Percentiles rank a stretch among this genome's conserved stretches.
Evolutionary conservation across 2,797 vertebrate species (phyloP).

Genomic region (Synanceia verrucosa): DNA sequence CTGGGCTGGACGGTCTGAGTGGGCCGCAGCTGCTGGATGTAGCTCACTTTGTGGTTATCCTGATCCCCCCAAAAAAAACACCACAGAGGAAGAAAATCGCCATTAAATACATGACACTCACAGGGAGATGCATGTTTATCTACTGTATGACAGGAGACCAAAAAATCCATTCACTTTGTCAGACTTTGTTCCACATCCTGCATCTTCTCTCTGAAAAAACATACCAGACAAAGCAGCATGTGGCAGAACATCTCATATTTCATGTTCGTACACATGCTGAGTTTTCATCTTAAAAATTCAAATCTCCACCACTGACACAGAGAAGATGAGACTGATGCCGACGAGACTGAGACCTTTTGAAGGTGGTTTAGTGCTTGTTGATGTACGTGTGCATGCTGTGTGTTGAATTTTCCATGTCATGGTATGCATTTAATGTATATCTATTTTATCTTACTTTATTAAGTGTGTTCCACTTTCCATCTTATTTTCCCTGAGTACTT

Average conservation of each 20-base stretch:
- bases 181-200: neutral
- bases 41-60: slow-evolving; percentile 90
- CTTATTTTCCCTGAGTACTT: neutral
- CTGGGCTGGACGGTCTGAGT: slow-evolving; percentile 88
- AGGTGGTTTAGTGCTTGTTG: no score
- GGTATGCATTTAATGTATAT: neutral
- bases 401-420: neutral
- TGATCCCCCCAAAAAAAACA: slow-evolving; percentile 55
- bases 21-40: slow-evolving; percentile 93
- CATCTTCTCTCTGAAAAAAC: neutral
- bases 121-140: neutral
- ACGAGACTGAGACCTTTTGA: no score
- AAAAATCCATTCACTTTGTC: neutral
- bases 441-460: neutral
- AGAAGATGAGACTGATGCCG: neutral
- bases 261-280: neutral
- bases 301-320: neutral
- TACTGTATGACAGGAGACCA: neutral
- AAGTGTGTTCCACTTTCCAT: neutral
- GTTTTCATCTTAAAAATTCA: neutral
- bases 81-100: neutral
- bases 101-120: neutral
- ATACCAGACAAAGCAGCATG: neutral
- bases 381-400: neutral
- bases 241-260: neutral